Percentiles rank a stretch among this genome's conserved stretches.
Conservation (phyloP, 2,888 invertebrate genomes). For the Tetragnatha montana region DNA sequence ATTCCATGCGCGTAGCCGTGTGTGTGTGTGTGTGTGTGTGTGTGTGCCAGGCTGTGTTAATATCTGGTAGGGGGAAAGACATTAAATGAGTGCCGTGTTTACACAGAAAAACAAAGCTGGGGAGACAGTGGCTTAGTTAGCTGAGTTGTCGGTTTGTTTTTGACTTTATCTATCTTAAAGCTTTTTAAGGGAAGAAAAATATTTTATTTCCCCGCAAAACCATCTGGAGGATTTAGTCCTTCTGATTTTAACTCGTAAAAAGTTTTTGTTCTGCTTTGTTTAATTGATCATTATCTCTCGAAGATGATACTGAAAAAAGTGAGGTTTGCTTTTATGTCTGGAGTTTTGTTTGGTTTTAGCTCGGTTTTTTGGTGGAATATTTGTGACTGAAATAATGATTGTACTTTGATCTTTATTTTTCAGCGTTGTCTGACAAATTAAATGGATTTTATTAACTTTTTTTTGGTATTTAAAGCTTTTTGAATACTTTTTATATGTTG, state of each 20-base stretch:
- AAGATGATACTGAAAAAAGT: background rate
- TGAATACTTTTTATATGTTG: too few relatives aligned
- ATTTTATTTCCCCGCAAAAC: conserved; percentile 33
- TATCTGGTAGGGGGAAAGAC: conserved; percentile 42
- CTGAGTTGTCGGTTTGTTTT: conserved; percentile 45
- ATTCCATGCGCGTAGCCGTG: background rate
- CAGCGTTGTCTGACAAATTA: too few relatives aligned
- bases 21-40: conserved; percentile 13
- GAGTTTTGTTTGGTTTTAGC: background rate
- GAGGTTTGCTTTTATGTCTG: background rate
- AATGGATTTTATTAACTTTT: too few relatives aligned
- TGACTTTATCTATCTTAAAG: conserved; percentile 31
- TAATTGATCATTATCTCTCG: background rate
- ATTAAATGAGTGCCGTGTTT: conserved; percentile 48
- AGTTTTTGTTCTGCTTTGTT: background rate
- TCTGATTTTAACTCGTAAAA: background rate
- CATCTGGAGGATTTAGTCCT: conserved; percentile 28
- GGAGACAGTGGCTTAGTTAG: conserved; percentile 46
- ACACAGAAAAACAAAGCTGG: conserved; percentile 47
- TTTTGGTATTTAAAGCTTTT: too few relatives aligned
- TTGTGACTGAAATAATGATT: background rate
- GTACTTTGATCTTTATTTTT: too few relatives aligned
- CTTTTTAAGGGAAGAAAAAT: background rate
- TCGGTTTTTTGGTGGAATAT: background rate
- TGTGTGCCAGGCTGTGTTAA: conserved; percentile 27